A percentile compares a stretch with the other conserved stretches of the same genome.
Conservation (phyloP, 2,888 invertebrate genomes). For the Malacosoma neustria region DNA sequence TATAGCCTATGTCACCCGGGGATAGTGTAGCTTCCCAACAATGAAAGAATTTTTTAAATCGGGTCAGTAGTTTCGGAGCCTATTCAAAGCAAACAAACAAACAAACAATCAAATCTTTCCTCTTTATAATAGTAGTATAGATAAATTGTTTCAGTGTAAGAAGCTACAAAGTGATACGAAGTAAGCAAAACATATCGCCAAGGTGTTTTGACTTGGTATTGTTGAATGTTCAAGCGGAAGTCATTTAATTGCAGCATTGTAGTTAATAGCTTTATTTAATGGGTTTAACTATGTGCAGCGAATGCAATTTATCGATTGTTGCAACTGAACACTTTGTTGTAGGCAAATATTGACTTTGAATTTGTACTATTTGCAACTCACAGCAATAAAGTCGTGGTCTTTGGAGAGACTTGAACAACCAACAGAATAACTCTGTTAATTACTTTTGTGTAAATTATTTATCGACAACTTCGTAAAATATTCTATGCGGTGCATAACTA, state of each 20-base stretch:
- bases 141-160: not conserved
- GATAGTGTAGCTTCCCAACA: too few relatives aligned
- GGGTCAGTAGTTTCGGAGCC: too few relatives aligned
- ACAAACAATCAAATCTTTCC: too few relatives aligned
- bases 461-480: conserved; percentile 23
- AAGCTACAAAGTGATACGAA: conserved; percentile 1
- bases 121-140: too few relatives aligned
- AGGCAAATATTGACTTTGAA: conserved; percentile 5
- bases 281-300: conserved; percentile 31
- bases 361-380: not conserved
- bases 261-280: conserved; percentile 41
- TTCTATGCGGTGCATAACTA: conserved; percentile 27
- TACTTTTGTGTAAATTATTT: conserved; percentile 3
- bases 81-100: too few relatives aligned
- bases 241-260: conserved; percentile 40
- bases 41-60: too few relatives aligned
- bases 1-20: too few relatives aligned
- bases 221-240: conserved; percentile 34
- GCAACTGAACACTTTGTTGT: conserved; percentile 28
- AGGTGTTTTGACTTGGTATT: conserved; percentile 9
- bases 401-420: not conserved
- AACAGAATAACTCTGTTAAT: not conserved
- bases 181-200: conserved; percentile 5
- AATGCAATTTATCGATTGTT: conserved; percentile 38
- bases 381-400: not conserved